Evolutionary conservation across 2,797 vertebrate genomes (phyloP).

Genomic region (Acropternis orthonyx): DNA sequence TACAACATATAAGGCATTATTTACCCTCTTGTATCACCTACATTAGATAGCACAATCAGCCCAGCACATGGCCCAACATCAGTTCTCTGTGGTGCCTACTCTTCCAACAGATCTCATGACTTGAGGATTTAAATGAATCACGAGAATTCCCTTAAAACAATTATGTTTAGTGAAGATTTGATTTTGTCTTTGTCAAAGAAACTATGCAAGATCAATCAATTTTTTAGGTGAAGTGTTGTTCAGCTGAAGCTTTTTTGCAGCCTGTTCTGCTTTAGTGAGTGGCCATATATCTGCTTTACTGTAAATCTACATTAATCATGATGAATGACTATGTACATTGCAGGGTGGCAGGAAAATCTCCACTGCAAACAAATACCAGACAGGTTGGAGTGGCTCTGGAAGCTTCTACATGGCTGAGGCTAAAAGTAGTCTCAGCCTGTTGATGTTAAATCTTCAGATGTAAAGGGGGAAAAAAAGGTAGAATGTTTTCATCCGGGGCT

Average conservation of each 20-base stretch:
- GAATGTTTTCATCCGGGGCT: slow-evolving; percentile 15
- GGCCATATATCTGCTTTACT: neutral
- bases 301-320: slow-evolving; percentile 29
- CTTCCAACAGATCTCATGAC: neutral
- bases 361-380: slow-evolving; percentile 49
- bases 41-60: neutral
- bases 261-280: neutral
- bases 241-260: neutral
- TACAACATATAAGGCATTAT: neutral
- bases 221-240: neutral
- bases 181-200: neutral
- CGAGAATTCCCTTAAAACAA: neutral
- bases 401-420: neutral
- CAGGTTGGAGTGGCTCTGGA: slow-evolving; percentile 54
- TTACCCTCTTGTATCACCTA: neutral
- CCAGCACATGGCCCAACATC: neutral
- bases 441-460: slow-evolving; percentile 25
- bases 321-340: neutral
- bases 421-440: slow-evolving; percentile 43
- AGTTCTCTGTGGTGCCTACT: neutral
- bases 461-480: neutral
- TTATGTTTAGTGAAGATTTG: neutral
- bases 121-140: neutral
- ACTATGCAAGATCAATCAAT: neutral
- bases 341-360: slow-evolving; percentile 33